These are phyloP conservation scores for Emydura subglobosa DNA, from an alignment of 2,113 vertebrate species.

Conservation along the genomic window DNA sequence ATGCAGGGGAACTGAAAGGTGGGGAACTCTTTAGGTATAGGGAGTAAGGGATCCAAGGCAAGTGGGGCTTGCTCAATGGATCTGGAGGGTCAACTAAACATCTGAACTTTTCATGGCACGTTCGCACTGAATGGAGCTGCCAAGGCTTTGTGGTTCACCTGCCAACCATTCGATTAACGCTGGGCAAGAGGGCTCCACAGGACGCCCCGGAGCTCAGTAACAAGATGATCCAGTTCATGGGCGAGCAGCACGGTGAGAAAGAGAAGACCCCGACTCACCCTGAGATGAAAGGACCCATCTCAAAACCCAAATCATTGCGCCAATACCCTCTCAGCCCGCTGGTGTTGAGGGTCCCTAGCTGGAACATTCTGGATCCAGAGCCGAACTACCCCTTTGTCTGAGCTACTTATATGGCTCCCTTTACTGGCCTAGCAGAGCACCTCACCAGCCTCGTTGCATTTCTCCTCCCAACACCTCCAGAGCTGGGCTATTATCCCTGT, in stretches of 20 bases:
- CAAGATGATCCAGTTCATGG: neutral
- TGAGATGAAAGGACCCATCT: neutral
- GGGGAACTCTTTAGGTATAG: no score
- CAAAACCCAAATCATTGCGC: neutral
- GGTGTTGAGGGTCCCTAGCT: neutral
- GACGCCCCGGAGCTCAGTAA: neutral
- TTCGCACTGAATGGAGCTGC: neutral
- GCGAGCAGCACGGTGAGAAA: neutral
- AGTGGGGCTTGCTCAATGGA: no score
- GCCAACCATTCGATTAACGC: neutral
- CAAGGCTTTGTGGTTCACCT: neutral
- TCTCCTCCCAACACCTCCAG: neutral
- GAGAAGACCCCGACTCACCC: neutral
- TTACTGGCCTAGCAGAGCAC: neutral
- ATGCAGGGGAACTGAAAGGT: no score
- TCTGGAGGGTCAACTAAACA: no score
- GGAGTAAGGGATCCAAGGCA: no score
- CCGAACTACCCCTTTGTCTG: neutral
- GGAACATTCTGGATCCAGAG: neutral
- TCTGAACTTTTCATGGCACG: neutral
- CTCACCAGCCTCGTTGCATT: neutral
- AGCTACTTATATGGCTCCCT: neutral
- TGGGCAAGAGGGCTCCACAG: neutral
- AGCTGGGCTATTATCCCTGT: neutral
- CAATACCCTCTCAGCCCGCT: neutral